Percentiles rank a stretch among this genome's conserved stretches.
Evolutionary conservation across 2,888 invertebrate genomes (phyloP).

Genomic region (Pseudococcus jackbeardsleyi): DNA sequence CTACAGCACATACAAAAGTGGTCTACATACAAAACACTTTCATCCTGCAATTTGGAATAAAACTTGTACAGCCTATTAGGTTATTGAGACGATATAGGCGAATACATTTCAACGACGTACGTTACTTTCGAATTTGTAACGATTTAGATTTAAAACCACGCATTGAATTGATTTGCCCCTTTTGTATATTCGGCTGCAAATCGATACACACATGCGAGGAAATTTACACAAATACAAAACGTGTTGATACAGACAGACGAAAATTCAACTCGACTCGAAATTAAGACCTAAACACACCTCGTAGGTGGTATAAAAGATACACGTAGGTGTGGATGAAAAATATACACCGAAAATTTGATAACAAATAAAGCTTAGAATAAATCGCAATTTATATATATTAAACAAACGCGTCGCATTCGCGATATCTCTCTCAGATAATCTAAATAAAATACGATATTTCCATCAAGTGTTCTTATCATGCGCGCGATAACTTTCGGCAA

Average conservation of each 20-base stretch:
- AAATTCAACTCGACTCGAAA: constrained; percentile 32
- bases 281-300: neutral
- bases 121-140: constrained; percentile 12
- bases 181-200: neutral
- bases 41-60: neutral
- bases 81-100: neutral
- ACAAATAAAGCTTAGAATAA: neutral
- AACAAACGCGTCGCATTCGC: neutral
- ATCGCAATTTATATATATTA: neutral
- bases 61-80: neutral
- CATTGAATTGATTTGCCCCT: constrained; percentile 3
- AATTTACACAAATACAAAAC: neutral
- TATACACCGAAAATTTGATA: constrained; percentile 35
- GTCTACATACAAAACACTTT: neutral
- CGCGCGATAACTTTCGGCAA: constrained; percentile 20
- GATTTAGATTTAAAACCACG: constrained; percentile 5
- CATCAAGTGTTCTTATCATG: constrained; percentile 22
- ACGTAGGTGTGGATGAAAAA: neutral
- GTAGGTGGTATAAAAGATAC: neutral
- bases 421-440: neutral
- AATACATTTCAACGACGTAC: neutral
- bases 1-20: neutral
- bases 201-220: neutral
- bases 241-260: neutral
- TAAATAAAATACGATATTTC: constrained; percentile 35